Evolutionary conservation across 2,888 invertebrate genomes (phyloP), one percentile per base, ranked within the genome.

Genomic region (Ectropis crepuscularia): DNA sequence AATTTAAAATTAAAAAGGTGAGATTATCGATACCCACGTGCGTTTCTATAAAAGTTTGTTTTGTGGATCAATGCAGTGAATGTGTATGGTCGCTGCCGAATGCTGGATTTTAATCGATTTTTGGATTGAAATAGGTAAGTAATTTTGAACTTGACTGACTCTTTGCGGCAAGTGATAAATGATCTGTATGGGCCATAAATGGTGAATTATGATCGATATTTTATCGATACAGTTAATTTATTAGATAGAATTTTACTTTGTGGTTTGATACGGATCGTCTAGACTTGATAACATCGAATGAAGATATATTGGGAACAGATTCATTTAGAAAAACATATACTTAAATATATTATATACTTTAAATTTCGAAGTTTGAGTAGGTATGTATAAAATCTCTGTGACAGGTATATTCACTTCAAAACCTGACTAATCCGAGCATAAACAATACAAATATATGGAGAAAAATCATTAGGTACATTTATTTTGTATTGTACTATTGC

Each of bases 71-170:
- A 81, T 86, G 82, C 73, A 79, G 87, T 85, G 87, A 88, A 89
- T 78, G 71, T 76, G 75, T 81, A 80, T 77, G 82, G 78, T 81
- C 79, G 76, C 74, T 75, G 75, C 74, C 73, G 78, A 80, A 86
- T 85, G 79, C 80, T 74, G 78, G 75, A 76, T 76, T 79, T 72
- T 83, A 87, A 87, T 86, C 83, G 79, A 81, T 81, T 87, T 88
- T 88, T 76, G 78, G 77, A 74, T 73, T 85, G 83, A 88, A 73
- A 75, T 74, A 87, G 91, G 92, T 90, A 80, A 88, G 90, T 85
- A 57, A 78, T 60, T 49, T 57, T 53, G 37, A 53, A 48, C 49
- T 53, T 58, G 48, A 51, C 64, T 71, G 86, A 82, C 83, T 86
- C 69, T 77, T 86, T 86, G 82, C 86, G 77, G 76, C 71, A 73